A percentile compares a stretch with the other conserved stretches of the same genome.
These are phyloP conservation scores for Delphinus delphis DNA, from an alignment of 2,113 vertebrate genomes.

Conservation along the genomic window DNA sequence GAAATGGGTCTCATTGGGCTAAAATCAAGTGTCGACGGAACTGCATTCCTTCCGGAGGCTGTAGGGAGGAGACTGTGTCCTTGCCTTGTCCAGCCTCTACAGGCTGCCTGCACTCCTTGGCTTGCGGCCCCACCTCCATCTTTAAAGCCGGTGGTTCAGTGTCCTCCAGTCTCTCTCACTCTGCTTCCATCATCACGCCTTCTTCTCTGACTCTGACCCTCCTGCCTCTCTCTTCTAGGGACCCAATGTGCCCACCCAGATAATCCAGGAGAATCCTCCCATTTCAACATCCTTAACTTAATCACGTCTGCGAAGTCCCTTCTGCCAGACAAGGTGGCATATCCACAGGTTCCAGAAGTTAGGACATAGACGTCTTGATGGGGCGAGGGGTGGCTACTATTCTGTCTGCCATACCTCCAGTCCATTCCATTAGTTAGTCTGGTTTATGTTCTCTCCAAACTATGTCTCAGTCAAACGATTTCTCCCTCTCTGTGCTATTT, in stretches of 20 bases:
- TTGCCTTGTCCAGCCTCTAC: rapidly evolving
- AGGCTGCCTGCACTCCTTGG: rapidly evolving
- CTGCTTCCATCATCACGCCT: neutral
- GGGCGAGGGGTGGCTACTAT: too few species aligned
- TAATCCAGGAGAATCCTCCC: neutral
- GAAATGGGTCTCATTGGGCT: neutral
- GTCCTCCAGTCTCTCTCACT: neutral
- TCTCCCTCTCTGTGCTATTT: neutral
- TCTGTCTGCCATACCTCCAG: neutral
- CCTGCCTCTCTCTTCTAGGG: neutral
- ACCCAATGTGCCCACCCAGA: neutral
- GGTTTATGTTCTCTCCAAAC: neutral
- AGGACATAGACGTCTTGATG: rapidly evolving
- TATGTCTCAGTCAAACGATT: too few species aligned
- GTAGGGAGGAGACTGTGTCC: rapidly evolving
- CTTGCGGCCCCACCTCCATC: rapidly evolving
- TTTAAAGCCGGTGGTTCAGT: neutral
- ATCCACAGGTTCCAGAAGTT: neutral
- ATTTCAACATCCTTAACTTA: neutral
- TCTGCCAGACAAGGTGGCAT: neutral
- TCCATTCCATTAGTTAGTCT: neutral
- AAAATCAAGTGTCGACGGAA: neutral
- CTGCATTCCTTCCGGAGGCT: neutral
- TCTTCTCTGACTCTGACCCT: neutral
- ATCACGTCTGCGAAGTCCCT: neutral